Evolutionary conservation across 2,113 vertebrate species (phyloP).

Genomic region (Baryphthengus martii): DNA sequence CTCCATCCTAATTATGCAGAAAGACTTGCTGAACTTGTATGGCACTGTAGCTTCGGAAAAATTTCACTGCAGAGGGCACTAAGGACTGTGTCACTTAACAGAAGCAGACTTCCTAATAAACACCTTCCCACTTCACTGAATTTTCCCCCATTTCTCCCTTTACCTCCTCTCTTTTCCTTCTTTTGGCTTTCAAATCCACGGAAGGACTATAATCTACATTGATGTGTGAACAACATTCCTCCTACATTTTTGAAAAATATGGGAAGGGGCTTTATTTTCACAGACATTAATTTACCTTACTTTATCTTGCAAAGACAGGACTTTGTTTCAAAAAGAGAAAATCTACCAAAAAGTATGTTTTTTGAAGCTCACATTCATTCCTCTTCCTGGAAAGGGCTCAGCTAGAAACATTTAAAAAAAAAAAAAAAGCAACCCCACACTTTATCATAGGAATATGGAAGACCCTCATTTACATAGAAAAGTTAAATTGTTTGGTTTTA

Average conservation of each 20-base stretch:
- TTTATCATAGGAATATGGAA: neutral
- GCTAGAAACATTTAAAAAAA: neutral
- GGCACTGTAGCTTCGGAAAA: neutral
- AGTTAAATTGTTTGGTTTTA: neutral
- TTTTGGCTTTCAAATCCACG: neutral
- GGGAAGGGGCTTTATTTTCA: constrained; percentile 34
- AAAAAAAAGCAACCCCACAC: neutral
- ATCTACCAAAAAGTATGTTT: neutral
- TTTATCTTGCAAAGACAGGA: neutral
- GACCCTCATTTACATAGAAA: neutral
- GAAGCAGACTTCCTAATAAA: neutral
- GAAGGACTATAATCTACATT: neutral
- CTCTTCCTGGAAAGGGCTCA: neutral
- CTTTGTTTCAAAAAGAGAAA: neutral
- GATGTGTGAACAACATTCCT: neutral
- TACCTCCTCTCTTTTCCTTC: neutral
- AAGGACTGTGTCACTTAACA: neutral
- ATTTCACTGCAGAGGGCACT: neutral
- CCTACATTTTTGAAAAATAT: neutral
- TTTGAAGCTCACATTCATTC: constrained; percentile 48
- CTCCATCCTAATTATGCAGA: neutral
- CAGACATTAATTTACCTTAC: neutral
- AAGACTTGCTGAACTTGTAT: neutral
- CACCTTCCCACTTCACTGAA: neutral
- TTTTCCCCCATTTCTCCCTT: neutral